Evolutionary conservation across 92 coral and sea anemone genomes (phyloP).

Genomic region (Blastomussa wellsi): DNA sequence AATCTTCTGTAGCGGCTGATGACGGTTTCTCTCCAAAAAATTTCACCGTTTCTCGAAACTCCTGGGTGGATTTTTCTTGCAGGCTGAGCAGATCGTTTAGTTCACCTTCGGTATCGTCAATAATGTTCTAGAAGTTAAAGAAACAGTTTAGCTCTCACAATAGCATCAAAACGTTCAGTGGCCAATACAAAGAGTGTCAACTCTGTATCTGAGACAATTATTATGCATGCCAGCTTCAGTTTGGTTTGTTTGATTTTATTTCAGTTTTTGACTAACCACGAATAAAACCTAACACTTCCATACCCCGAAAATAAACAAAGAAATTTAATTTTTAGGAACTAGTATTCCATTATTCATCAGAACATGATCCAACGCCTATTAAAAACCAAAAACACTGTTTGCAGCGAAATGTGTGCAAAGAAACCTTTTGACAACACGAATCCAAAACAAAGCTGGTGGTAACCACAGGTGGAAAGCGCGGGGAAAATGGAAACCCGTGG

Average conservation of each 20-base stretch:
- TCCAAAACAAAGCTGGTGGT: not conserved
- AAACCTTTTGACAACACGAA: not conserved
- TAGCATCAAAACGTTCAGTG: not conserved
- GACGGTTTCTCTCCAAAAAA: conserved; percentile 88
- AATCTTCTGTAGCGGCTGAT: conserved; percentile 90
- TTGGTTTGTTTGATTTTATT: not conserved
- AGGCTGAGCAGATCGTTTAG: conserved; percentile 75
- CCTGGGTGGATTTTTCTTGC: conserved; percentile 68
- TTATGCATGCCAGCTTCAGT: not conserved
- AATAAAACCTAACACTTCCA: too few relatives aligned
- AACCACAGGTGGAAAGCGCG: not conserved
- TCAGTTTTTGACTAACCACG: too few relatives aligned
- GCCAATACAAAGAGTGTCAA: too few relatives aligned
- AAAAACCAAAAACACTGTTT: not conserved
- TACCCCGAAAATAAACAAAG: too few relatives aligned
- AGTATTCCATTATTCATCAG: not conserved
- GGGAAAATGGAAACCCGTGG: not conserved
- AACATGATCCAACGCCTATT: not conserved
- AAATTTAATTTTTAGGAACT: too few relatives aligned
- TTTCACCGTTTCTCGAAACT: conserved; percentile 76
- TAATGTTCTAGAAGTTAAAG: conserved; percentile 64
- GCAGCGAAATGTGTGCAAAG: not conserved
- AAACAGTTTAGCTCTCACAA: not conserved
- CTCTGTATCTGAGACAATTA: not conserved
- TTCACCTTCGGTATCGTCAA: conserved; percentile 84